Conservation (phyloP, 2,797 vertebrate genomes). For the Ptychobarbus kaznakovi region DNA sequence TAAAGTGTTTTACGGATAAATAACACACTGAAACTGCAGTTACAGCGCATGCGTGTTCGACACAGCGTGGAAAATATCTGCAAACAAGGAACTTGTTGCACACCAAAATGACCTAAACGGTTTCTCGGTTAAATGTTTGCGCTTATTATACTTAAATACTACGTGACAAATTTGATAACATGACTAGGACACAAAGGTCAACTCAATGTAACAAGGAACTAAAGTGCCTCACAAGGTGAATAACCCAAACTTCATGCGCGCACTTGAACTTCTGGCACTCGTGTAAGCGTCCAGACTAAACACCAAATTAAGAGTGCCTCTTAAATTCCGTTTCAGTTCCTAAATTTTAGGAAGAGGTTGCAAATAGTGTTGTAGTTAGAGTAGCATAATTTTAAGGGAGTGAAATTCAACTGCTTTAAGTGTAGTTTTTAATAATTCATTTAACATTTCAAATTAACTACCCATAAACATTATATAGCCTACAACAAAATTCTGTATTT, state of each 20-base stretch:
- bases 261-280: not conserved
- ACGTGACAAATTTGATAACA: not conserved
- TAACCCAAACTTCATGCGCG: not conserved
- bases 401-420: not conserved
- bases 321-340: not conserved
- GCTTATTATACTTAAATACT: not conserved
- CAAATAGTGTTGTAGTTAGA: not conserved
- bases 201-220: not conserved
- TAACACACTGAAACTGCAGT: not conserved
- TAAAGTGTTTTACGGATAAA: not conserved
- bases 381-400: not conserved
- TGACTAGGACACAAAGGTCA: not conserved
- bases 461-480: not conserved
- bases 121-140: not conserved
- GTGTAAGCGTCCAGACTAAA: not conserved
- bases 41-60: not conserved
- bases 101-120: not conserved
- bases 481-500: not conserved
- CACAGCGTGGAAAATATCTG: not conserved
- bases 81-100: not conserved
- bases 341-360: not conserved
- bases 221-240: not conserved
- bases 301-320: not conserved
- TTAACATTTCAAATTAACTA: not conserved
- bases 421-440: not conserved